phyloP scores from a whole-genome alignment of 2,888 invertebrate species.

The Crioceris asparagi region DNA sequence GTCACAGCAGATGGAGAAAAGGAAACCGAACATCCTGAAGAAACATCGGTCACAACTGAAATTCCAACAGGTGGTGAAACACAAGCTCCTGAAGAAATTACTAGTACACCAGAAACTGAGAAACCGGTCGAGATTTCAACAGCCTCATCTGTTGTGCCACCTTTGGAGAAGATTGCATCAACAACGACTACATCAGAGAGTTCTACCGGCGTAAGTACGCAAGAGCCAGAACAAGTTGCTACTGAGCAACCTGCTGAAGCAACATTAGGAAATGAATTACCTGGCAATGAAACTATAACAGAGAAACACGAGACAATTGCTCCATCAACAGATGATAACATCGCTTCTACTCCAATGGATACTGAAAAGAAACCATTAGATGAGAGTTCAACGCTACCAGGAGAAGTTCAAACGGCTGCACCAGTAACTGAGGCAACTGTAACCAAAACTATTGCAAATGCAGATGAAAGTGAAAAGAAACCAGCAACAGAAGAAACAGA shows the following conservation, averaged over 20 bases:
- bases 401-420: conserved; percentile 11
- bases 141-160: no score
- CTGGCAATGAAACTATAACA: no score
- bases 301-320: no score
- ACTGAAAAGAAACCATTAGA: no score
- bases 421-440: conserved; percentile 8
- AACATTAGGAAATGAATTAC: not conserved
- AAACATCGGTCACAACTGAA: not conserved
- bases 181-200: conserved; percentile 9
- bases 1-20: not conserved
- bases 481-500: conserved; percentile 5
- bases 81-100: conserved; percentile 9
- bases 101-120: conserved; percentile 9
- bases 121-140: conserved; percentile 3
- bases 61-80: conserved; percentile 3
- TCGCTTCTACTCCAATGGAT: no score
- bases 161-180: conserved; percentile 8
- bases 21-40: conserved; percentile 1
- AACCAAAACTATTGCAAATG: conserved; percentile 10
- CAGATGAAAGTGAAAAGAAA: conserved; percentile 10
- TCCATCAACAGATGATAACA: no score
- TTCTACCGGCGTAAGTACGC: not conserved
- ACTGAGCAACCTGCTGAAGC: conserved; percentile 7
- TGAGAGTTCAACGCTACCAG: conserved; percentile 4
- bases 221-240: not conserved